Conservation (phyloP, 2,888 invertebrate genomes). For the Caenorhabditis doughertyi region DNA sequence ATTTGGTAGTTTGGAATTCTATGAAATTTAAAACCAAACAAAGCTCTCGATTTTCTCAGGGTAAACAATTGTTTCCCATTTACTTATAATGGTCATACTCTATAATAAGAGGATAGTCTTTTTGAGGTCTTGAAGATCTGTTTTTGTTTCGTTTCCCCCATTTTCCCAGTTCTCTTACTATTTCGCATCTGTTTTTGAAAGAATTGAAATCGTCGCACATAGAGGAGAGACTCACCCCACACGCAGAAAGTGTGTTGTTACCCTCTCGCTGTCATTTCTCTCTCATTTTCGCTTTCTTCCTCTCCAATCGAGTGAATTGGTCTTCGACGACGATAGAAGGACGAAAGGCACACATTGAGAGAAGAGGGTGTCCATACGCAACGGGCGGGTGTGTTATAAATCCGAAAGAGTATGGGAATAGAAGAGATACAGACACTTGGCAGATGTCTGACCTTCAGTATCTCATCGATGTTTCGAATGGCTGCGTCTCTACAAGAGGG, state of each 20-base stretch:
- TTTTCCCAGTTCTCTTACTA: constrained; percentile 23
- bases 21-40: too few relatives aligned
- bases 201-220: constrained; percentile 40
- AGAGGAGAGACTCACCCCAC: background rate
- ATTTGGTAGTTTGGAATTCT: too few relatives aligned
- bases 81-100: too few relatives aligned
- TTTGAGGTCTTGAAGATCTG: too few relatives aligned
- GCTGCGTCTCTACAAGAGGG: constrained; percentile 35
- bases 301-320: constrained; percentile 30
- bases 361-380: constrained; percentile 46
- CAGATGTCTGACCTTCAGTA: constrained; percentile 29
- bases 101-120: too few relatives aligned
- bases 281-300: constrained; percentile 2
- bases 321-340: constrained; percentile 30
- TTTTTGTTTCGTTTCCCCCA: constrained; percentile 11
- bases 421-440: constrained; percentile 18
- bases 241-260: constrained; percentile 35
- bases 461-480: background rate
- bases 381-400: constrained; percentile 25
- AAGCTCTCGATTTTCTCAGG: too few relatives aligned
- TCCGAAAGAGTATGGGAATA: background rate
- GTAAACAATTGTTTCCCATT: too few relatives aligned
- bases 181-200: constrained; percentile 59
- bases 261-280: constrained; percentile 13
- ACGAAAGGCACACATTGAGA: constrained; percentile 33